Percentiles rank a stretch among this genome's conserved stretches.
Evolutionary conservation across 2,888 invertebrate genomes (phyloP).

Genomic region (Girardia tigrina): DNA sequence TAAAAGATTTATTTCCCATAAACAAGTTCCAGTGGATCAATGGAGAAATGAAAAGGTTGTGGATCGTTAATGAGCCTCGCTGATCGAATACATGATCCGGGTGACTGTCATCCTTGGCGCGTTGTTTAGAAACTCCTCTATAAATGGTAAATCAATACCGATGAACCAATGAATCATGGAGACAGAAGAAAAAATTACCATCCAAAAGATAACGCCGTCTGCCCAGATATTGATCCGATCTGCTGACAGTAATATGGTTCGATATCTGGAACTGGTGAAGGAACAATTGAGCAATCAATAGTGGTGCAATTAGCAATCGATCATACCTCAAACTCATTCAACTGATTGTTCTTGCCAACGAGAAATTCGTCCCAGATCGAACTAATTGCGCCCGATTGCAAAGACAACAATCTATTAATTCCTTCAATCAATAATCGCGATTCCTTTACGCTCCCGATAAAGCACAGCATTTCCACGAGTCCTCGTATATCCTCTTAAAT

Average conservation of each 20-base stretch:
- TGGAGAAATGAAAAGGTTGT: too few relatives aligned
- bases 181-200: constrained; percentile 13
- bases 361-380: neutral
- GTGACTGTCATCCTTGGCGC: too few relatives aligned
- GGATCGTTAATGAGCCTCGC: too few relatives aligned
- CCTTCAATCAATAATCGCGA: neutral
- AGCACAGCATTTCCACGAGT: neutral
- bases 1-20: too few relatives aligned
- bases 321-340: too few relatives aligned
- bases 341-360: neutral
- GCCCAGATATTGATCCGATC: neutral
- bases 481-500: neutral
- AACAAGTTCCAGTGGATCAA: too few relatives aligned
- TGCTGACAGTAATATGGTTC: neutral
- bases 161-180: too few relatives aligned
- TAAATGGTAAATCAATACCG: too few relatives aligned
- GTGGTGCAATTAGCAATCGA: too few relatives aligned
- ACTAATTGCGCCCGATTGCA: neutral
- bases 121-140: too few relatives aligned
- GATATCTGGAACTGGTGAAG: neutral
- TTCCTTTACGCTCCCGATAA: neutral
- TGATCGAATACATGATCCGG: too few relatives aligned
- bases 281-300: neutral
- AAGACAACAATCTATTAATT: neutral
- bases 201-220: neutral